Conservation (phyloP, 2,113 vertebrate species). For the Uria aalge region DNA sequence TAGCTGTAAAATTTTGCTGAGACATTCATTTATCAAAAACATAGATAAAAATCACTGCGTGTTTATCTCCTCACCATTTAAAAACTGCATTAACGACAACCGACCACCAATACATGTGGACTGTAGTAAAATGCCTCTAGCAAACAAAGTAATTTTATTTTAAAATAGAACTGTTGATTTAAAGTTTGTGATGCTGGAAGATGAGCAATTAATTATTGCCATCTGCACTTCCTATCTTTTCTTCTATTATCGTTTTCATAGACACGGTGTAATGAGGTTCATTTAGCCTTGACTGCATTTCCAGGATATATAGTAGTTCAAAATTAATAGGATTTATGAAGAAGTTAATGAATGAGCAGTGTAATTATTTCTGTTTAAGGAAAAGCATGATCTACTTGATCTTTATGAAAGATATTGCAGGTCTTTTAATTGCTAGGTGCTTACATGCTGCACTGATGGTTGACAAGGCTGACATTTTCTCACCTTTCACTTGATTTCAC, state of each 20-base stretch:
- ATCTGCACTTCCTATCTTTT: constrained; percentile 35
- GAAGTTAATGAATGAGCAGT: constrained; percentile 41
- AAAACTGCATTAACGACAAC: constrained; percentile 53
- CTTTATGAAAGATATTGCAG: constrained; percentile 28
- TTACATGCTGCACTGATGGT: background rate
- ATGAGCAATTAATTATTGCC: constrained; percentile 66
- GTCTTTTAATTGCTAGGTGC: constrained; percentile 35
- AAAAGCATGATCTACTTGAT: constrained; percentile 50
- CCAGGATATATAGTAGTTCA: constrained; percentile 32
- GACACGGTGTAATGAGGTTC: constrained; percentile 41
- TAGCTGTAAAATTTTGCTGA: constrained; percentile 79
- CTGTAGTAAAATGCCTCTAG: background rate
- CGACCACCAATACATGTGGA: background rate
- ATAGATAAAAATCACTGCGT: constrained; percentile 69
- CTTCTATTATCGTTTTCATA: constrained; percentile 21
- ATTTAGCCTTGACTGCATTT: constrained; percentile 54
- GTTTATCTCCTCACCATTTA: constrained; percentile 70
- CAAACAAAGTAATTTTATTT: constrained; percentile 1
- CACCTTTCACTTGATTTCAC: constrained; percentile 13
- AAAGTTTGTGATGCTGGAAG: constrained; percentile 15
- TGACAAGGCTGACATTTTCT: constrained; percentile 35
- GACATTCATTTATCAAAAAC: constrained; percentile 74
- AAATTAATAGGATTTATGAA: constrained; percentile 59
- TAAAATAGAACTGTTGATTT: constrained; percentile 44
- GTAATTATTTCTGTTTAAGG: constrained; percentile 60